A percentile compares a stretch with the other conserved stretches of the same genome.
These are phyloP conservation scores for Daphoenositta chrysoptera DNA, from an alignment of 2,113 vertebrate species.

Conservation along the genomic window DNA sequence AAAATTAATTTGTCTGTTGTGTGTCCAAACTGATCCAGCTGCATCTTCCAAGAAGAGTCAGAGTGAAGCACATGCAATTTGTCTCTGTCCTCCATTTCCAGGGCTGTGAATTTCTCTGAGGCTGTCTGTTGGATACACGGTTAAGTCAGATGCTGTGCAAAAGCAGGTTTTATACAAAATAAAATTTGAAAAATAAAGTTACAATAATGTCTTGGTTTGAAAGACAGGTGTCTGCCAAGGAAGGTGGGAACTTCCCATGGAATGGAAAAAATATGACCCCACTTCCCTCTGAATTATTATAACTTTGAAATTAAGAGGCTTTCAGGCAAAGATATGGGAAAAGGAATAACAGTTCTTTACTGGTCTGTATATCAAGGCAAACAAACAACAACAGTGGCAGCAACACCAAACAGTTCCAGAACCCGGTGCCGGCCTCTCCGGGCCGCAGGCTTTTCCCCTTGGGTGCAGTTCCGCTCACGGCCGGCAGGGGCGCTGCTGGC, in stretches of 20 bases:
- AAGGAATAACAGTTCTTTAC: not conserved
- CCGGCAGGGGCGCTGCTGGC: not conserved
- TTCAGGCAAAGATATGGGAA: not conserved
- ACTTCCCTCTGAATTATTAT: not conserved
- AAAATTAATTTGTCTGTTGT: not conserved
- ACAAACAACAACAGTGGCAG: fast-evolving
- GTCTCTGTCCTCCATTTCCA: not conserved
- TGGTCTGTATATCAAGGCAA: not conserved
- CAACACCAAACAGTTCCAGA: fast-evolving
- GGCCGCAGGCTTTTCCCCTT: fast-evolving
- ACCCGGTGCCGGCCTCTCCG: fast-evolving
- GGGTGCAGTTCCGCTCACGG: fast-evolving
- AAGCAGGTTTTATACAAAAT: slow-evolving; percentile 41
- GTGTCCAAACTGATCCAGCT: not conserved
- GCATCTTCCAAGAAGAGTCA: not conserved
- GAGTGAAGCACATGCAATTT: not conserved
- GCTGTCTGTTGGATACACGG: not conserved
- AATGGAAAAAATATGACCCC: not conserved
- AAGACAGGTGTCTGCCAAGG: not conserved
- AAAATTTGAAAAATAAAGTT: not conserved
- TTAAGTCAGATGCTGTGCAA: slow-evolving; percentile 14
- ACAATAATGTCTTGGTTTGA: not conserved
- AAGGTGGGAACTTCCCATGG: not conserved
- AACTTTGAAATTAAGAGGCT: not conserved
- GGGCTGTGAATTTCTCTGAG: not conserved